phyloP scores from a whole-genome alignment of 2,888 invertebrate species.

The Julus scandinavius region DNA sequence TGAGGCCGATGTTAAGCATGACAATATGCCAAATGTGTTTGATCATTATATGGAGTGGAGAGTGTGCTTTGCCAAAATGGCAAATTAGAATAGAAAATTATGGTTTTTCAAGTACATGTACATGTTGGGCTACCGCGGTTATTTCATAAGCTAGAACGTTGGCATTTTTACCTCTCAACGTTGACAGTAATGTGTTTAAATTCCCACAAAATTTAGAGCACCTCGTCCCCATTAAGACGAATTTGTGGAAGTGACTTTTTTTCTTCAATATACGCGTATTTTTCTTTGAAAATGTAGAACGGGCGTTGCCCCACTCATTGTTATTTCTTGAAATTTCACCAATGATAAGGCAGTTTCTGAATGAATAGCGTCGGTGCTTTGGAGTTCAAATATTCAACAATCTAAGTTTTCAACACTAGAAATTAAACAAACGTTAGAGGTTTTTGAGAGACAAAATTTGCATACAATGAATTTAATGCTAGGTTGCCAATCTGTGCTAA shows the following conservation, averaged over 20 bases:
- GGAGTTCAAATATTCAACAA: background rate
- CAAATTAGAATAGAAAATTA: background rate
- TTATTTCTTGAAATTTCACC: constrained; percentile 14
- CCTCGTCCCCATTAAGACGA: background rate
- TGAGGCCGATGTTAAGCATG: no score
- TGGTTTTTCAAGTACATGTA: background rate
- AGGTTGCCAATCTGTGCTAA: constrained; percentile 9
- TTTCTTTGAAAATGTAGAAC: background rate
- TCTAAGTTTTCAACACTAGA: background rate
- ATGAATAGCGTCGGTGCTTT: background rate
- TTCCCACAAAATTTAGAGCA: constrained; percentile 4
- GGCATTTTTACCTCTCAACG: background rate
- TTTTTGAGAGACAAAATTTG: background rate
- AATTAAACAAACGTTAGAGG: background rate
- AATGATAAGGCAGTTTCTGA: background rate
- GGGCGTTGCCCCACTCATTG: constrained; percentile 16
- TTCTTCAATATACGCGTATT: background rate
- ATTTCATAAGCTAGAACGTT: background rate
- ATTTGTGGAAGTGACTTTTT: background rate
- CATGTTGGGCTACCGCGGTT: background rate
- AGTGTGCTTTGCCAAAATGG: background rate
- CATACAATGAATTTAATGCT: constrained; percentile 21
- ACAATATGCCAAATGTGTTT: background rate
- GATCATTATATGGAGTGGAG: background rate
- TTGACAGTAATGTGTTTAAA: constrained; percentile 1